These are phyloP conservation scores for Marmota monax DNA, from an alignment of 2,113 vertebrate species.

Conservation along the genomic window DNA sequence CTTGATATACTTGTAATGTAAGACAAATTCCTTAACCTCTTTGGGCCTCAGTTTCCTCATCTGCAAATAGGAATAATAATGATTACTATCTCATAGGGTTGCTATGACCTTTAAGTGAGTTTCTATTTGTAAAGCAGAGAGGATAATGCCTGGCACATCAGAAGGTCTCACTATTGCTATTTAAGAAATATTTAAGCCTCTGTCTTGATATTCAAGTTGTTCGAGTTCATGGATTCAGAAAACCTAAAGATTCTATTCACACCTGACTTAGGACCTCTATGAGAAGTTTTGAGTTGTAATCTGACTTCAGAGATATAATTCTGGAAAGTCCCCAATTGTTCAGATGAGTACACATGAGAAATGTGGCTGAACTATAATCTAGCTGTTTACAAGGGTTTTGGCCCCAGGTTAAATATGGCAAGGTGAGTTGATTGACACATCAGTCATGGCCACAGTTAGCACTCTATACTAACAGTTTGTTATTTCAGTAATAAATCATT, in stretches of 20 bases:
- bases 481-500: conserved; percentile 28
- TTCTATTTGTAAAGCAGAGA: not conserved
- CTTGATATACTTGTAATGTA: not conserved
- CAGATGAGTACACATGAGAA: not conserved
- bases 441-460: not conserved
- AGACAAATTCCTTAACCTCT: conserved; percentile 27
- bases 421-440: not conserved
- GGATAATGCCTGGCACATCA: not conserved
- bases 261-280: not conserved
- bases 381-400: conserved; percentile 32
- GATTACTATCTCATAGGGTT: not conserved
- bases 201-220: not conserved
- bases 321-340: not conserved
- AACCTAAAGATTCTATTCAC: not conserved
- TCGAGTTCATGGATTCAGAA: not conserved
- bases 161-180: not conserved
- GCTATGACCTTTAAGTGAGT: not conserved
- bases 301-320: not conserved
- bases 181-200: conserved; percentile 20
- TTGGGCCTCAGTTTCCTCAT: not conserved
- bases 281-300: not conserved
- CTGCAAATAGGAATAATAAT: not conserved
- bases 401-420: not conserved
- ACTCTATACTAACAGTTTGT: conserved; percentile 3
- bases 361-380: not conserved